These are phyloP conservation scores for Xyrichtys novacula DNA, from an alignment of 2,797 vertebrate species.

Conservation along the genomic window DNA sequence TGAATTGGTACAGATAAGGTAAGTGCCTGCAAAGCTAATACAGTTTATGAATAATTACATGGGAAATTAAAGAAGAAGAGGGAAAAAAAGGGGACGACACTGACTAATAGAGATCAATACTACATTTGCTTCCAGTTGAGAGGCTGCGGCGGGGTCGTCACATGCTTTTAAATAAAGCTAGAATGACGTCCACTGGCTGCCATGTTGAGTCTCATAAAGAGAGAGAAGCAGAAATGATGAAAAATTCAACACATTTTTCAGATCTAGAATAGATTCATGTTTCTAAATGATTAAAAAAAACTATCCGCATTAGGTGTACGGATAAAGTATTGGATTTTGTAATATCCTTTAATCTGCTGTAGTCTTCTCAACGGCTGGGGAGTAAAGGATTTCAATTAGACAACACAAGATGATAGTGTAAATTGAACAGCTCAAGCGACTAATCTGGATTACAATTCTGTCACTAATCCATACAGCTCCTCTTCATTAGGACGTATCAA, in stretches of 20 bases:
- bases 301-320: neutral
- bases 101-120: slow-evolving; percentile 31
- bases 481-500: slow-evolving; percentile 55
- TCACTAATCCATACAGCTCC: slow-evolving; percentile 59
- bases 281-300: neutral
- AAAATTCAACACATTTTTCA: slow-evolving; percentile 44
- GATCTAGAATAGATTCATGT: neutral
- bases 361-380: slow-evolving; percentile 24
- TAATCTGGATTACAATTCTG: slow-evolving; percentile 74
- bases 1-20: slow-evolving; percentile 59
- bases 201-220: slow-evolving; percentile 32
- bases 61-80: slow-evolving; percentile 22
- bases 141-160: slow-evolving; percentile 13
- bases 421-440: slow-evolving; percentile 55
- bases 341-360: slow-evolving; percentile 21
- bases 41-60: slow-evolving; percentile 50
- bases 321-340: slow-evolving; percentile 8
- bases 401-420: slow-evolving; percentile 45
- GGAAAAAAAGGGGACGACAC: slow-evolving; percentile 9
- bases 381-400: slow-evolving; percentile 54
- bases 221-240: slow-evolving; percentile 45
- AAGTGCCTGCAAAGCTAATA: slow-evolving; percentile 39
- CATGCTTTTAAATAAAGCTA: slow-evolving; percentile 22
- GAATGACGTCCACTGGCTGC: slow-evolving; percentile 33
- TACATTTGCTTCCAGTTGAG: slow-evolving; percentile 16